A percentile compares a stretch with the other conserved stretches of the same genome.
phyloP scores from a whole-genome alignment of 2,888 invertebrate species.

The Agrotis exclamationis region DNA sequence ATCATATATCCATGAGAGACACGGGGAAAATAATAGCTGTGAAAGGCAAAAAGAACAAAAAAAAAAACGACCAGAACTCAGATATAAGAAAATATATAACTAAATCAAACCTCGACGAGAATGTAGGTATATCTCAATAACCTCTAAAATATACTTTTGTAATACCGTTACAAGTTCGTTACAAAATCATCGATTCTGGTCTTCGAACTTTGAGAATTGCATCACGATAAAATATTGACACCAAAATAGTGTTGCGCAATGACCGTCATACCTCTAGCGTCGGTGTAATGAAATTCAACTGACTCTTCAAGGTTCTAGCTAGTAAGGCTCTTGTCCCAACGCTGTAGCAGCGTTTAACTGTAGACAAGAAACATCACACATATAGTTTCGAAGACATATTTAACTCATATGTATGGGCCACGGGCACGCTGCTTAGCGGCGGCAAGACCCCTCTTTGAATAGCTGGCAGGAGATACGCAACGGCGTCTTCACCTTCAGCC shows the following conservation, averaged over 20 bases:
- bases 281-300: conserved; percentile 39
- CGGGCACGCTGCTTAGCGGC: no score
- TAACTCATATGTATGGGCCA: no score
- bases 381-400: no score
- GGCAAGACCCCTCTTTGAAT: no score
- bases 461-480: no score
- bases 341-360: background rate
- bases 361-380: background rate
- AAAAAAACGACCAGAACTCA: no score
- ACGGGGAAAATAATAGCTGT: no score
- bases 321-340: conserved; percentile 10
- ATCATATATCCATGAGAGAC: no score
- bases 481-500: no score
- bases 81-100: background rate
- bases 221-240: conserved; percentile 30
- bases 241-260: conserved; percentile 45
- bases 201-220: conserved; percentile 35
- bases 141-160: conserved; percentile 4
- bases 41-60: no score
- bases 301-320: conserved; percentile 46
- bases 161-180: conserved; percentile 28
- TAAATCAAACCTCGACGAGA: background rate
- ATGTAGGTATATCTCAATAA: background rate
- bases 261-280: background rate
- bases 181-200: conserved; percentile 21